Percentiles rank a stretch among this genome's conserved stretches.
Evolutionary conservation across 1,140 invertebrate species (phyloP).

Genomic region (Apis cerana): DNA sequence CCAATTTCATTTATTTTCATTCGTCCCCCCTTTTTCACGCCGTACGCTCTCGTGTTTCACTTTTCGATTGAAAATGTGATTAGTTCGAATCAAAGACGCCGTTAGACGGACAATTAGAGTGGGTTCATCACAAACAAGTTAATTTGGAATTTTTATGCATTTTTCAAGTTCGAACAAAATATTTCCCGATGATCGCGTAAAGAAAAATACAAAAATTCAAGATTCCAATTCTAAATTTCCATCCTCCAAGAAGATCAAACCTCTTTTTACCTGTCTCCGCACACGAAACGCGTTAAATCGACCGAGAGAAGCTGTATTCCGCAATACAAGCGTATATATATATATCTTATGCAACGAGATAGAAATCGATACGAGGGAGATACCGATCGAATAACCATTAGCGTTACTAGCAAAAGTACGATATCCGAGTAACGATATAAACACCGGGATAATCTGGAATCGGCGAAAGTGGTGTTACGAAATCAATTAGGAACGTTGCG

Average conservation of each 20-base stretch:
- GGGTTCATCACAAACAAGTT: too few relatives aligned
- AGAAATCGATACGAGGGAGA: not conserved
- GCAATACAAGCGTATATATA: not conserved
- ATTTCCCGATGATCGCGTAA: too few relatives aligned
- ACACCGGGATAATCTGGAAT: not conserved
- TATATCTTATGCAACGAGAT: not conserved
- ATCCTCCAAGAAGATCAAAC: not conserved
- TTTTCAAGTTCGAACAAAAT: too few relatives aligned
- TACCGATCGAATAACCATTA: not conserved
- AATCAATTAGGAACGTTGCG: slow-evolving; percentile 24
- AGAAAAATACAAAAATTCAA: too few relatives aligned
- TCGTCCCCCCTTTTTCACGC: not conserved
- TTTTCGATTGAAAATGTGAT: not conserved
- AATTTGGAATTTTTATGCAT: too few relatives aligned
- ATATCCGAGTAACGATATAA: slow-evolving; percentile 1
- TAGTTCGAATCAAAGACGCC: not conserved
- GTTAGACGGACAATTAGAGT: not conserved
- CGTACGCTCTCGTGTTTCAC: too few relatives aligned
- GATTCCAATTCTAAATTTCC: not conserved
- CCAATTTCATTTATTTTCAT: slow-evolving; percentile 8
- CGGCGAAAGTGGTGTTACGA: slow-evolving; percentile 29
- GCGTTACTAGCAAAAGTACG: not conserved
- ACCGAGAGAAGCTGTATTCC: not conserved
- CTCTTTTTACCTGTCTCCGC: not conserved
- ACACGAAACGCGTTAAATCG: not conserved